These are phyloP conservation scores for Sebastes oblongus DNA, from an alignment of 2,797 vertebrate genomes.

Conservation along the genomic window DNA sequence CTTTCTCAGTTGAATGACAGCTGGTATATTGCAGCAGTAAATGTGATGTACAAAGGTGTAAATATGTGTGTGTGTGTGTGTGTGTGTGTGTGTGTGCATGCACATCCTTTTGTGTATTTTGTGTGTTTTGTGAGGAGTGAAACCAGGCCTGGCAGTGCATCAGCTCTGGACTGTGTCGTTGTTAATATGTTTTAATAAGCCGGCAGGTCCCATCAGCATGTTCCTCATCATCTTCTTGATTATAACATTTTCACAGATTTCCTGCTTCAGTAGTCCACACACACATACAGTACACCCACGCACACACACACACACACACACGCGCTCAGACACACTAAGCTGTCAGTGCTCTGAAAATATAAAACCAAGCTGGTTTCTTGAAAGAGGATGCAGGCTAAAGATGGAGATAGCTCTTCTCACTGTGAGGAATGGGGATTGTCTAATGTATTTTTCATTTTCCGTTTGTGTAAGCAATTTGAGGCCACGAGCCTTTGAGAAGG, in stretches of 20 bases:
- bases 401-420: constrained; percentile 6
- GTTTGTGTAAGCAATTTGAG: constrained; percentile 29
- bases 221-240: constrained; percentile 75
- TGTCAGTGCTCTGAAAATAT: constrained; percentile 43
- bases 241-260: constrained; percentile 67
- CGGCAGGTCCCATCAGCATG: constrained; percentile 68
- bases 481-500: background rate
- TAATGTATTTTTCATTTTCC: constrained; percentile 19
- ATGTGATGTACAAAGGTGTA: constrained; percentile 8
- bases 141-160: constrained; percentile 29
- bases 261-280: constrained; percentile 48
- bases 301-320: constrained; percentile 1
- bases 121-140: background rate
- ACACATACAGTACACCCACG: background rate
- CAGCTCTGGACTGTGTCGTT: constrained; percentile 42
- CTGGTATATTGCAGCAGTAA: constrained; percentile 18
- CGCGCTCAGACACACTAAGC: constrained; percentile 18
- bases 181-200: constrained; percentile 74
- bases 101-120: background rate
- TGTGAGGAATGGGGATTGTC: constrained; percentile 12
- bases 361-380: constrained; percentile 6
- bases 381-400: constrained; percentile 26
- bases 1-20: constrained; percentile 3
- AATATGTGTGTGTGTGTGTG: background rate
- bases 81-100: background rate